Evolutionary conservation across 1,140 invertebrate genomes (phyloP).

Genomic region (Drosophila sturtevanti): DNA sequence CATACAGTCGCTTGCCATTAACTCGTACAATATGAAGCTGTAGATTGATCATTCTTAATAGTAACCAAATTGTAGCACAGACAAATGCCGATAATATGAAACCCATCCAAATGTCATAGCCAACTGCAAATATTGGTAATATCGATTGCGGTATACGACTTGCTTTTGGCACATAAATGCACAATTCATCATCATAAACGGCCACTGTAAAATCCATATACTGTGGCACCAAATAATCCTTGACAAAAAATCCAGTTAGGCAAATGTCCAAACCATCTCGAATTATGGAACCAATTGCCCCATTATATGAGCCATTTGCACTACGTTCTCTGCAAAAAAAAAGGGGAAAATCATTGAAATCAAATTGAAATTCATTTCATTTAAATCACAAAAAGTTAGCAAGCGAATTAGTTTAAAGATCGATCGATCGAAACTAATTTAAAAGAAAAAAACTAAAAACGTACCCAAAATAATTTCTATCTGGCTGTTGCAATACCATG

Average conservation of each 20-base stretch:
- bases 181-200: conserved; percentile 81
- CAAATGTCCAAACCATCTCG: conserved; percentile 72
- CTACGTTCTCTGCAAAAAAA: conserved; percentile 49
- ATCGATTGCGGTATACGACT: conserved; percentile 81
- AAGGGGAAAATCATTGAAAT: too few relatives aligned
- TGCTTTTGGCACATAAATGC: conserved; percentile 82
- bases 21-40: conserved; percentile 44
- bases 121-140: conserved; percentile 78
- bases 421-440: too few relatives aligned
- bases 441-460: too few relatives aligned
- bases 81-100: conserved; percentile 61
- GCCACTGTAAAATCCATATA: conserved; percentile 76
- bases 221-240: conserved; percentile 79
- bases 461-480: conserved; percentile 72
- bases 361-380: too few relatives aligned
- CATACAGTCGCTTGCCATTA: conserved; percentile 3
- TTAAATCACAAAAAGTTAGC: too few relatives aligned
- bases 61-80: conserved; percentile 62
- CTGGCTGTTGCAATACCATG: conserved; percentile 70
- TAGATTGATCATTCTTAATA: conserved; percentile 49
- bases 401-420: too few relatives aligned
- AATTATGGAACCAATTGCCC: conserved; percentile 77
- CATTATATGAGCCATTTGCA: conserved; percentile 78
- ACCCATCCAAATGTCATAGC: conserved; percentile 75
- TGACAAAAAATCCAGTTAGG: conserved; percentile 82